These are phyloP conservation scores for Camponotus floridanus DNA, from an alignment of 1,140 invertebrate species.

Conservation along the genomic window DNA sequence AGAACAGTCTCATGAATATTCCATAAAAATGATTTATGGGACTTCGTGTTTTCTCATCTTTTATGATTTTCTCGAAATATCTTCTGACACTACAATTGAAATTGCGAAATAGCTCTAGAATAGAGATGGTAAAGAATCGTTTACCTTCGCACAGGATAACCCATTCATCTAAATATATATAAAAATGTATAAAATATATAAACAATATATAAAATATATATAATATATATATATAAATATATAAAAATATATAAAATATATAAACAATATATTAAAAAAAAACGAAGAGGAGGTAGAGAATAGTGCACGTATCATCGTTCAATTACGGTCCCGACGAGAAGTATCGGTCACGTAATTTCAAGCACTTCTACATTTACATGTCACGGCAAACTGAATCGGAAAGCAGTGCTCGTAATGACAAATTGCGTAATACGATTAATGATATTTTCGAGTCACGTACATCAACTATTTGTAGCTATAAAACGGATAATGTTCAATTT, in stretches of 20 bases:
- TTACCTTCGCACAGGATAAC: not conserved
- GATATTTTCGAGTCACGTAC: conserved; percentile 51
- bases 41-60: not conserved
- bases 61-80: not conserved
- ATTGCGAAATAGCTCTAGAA: not conserved
- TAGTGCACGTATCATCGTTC: not conserved
- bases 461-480: conserved; percentile 48
- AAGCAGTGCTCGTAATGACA: conserved; percentile 37
- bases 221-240: too few species aligned
- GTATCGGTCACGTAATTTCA: conserved; percentile 17
- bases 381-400: conserved; percentile 29
- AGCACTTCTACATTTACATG: conserved; percentile 17
- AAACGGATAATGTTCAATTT: conserved; percentile 59
- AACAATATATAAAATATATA: too few species aligned
- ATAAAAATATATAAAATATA: too few species aligned
- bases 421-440: conserved; percentile 54
- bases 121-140: conserved; percentile 13
- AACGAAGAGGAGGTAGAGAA: not conserved
- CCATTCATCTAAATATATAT: not conserved
- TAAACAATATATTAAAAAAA: not conserved
- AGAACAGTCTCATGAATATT: not conserved
- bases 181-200: too few species aligned
- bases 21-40: not conserved
- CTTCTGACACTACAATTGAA: not conserved
- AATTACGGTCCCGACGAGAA: conserved; percentile 8